Percentiles rank a stretch among this genome's conserved stretches.
Conservation (phyloP, 2,797 vertebrate genomes). For the Galago senegalensis region DNA sequence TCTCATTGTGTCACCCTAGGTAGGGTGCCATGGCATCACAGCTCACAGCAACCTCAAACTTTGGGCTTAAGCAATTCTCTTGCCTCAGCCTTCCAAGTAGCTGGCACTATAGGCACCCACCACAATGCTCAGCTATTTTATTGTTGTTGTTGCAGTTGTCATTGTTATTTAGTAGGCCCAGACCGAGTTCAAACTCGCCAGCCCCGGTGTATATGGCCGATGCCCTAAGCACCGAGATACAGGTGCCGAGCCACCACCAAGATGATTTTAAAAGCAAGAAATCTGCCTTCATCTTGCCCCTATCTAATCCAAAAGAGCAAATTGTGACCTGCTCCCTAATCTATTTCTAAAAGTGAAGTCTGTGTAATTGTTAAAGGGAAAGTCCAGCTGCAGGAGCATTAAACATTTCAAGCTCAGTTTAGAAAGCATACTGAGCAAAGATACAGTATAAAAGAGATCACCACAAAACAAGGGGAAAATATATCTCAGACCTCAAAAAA, state of each 20-base stretch:
- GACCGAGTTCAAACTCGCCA: too few relatives aligned
- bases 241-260: background rate
- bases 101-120: too few relatives aligned
- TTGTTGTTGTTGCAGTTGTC: too few relatives aligned
- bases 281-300: constrained; percentile 48
- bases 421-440: constrained; percentile 52
- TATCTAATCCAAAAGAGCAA: constrained; percentile 57
- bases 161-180: too few relatives aligned
- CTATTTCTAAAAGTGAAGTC: constrained; percentile 64
- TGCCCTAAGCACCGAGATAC: too few relatives aligned
- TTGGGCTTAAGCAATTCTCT: too few relatives aligned
- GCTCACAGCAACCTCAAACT: too few relatives aligned
- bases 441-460: constrained; percentile 38
- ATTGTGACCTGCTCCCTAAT: constrained; percentile 36
- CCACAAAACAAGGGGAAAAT: constrained; percentile 38
- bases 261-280: constrained; percentile 64
- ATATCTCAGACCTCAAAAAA: background rate
- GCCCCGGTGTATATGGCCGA: too few relatives aligned
- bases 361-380: constrained; percentile 32
- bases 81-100: too few relatives aligned
- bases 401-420: constrained; percentile 59
- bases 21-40: too few relatives aligned
- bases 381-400: constrained; percentile 32
- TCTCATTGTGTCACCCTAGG: too few relatives aligned
- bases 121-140: too few relatives aligned